These are phyloP conservation scores for Athene noctua DNA, from an alignment of 2,113 vertebrate species.

Conservation along the genomic window DNA sequence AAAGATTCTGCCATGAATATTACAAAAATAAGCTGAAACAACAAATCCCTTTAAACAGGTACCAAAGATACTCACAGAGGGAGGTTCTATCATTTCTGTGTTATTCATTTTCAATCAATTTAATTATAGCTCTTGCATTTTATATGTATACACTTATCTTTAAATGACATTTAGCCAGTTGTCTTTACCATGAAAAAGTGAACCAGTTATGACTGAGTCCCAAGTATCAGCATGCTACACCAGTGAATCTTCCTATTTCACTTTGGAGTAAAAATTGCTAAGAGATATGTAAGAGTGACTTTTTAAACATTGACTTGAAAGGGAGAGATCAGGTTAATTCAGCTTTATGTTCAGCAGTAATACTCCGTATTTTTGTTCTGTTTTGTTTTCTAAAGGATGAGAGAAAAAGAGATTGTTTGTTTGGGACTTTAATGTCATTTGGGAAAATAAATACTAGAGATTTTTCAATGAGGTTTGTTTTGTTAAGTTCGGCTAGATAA, in stretches of 20 bases:
- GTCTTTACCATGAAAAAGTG: neutral
- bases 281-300: neutral
- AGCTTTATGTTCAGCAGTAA: neutral
- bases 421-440: neutral
- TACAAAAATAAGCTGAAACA: neutral
- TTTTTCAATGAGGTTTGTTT: neutral
- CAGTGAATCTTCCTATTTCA: neutral
- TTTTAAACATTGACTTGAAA: neutral
- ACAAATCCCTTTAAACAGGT: neutral
- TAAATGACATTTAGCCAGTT: neutral
- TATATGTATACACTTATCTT: neutral
- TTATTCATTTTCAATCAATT: neutral
- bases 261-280: neutral
- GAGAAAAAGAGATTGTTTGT: neutral
- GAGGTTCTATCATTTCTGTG: neutral
- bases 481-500: neutral
- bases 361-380: neutral
- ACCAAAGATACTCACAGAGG: neutral
- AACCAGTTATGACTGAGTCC: neutral
- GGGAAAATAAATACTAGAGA: neutral
- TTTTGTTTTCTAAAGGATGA: neutral
- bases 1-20: neutral
- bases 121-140: neutral
- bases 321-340: neutral
- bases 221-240: neutral